phyloP scores from a whole-genome alignment of 2,888 invertebrate genomes.

The Synanthedon vespiformis region DNA sequence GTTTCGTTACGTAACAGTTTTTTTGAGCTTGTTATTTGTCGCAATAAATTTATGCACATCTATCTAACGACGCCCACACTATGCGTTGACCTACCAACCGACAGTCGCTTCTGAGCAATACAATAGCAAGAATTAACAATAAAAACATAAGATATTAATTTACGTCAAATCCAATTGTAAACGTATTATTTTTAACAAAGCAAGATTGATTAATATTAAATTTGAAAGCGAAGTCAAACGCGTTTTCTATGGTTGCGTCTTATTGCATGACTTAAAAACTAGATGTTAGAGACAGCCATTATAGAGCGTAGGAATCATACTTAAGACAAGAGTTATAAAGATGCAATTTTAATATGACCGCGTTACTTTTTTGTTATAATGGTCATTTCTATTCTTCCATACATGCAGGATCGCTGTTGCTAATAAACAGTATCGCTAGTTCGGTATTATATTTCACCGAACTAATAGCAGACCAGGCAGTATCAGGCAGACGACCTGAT shows the following conservation, averaged over 20 bases:
- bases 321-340: not conserved
- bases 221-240: not conserved
- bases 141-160: not conserved
- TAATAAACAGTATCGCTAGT: too few relatives aligned
- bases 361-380: too few relatives aligned
- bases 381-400: too few relatives aligned
- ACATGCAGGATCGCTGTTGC: too few relatives aligned
- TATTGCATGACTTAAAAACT: too few relatives aligned
- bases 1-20: not conserved
- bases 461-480: too few relatives aligned
- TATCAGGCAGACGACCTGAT: too few relatives aligned
- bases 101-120: not conserved
- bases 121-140: not conserved
- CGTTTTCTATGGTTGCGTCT: too few relatives aligned
- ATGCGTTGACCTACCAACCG: not conserved
- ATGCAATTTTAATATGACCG: too few relatives aligned
- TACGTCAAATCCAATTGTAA: not conserved
- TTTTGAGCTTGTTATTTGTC: conserved; percentile 10
- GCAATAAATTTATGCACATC: conserved; percentile 29
- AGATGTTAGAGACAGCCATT: too few relatives aligned
- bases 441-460: too few relatives aligned
- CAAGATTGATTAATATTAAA: not conserved
- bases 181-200: not conserved
- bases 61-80: conserved; percentile 18
- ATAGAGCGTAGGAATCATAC: not conserved